Percentiles rank a stretch among this genome's conserved stretches.
Evolutionary conservation across 2,113 vertebrate species (phyloP).

Genomic region (Meleagris gallopavo): DNA sequence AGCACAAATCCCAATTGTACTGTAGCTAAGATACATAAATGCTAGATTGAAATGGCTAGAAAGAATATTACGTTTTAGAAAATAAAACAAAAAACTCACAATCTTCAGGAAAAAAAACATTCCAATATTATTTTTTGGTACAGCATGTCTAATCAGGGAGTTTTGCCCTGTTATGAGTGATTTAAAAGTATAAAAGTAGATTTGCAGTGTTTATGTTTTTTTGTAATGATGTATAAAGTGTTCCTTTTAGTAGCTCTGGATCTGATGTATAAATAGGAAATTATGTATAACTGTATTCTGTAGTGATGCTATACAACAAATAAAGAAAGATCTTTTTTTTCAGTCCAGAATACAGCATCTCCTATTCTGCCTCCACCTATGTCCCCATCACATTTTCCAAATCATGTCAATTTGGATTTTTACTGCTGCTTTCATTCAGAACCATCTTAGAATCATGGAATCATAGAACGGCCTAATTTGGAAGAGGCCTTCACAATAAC

Average conservation of each 20-base stretch:
- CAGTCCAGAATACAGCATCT: not conserved
- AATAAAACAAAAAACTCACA: not conserved
- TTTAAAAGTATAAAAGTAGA: not conserved
- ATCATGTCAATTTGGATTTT: not conserved
- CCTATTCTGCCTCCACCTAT: not conserved
- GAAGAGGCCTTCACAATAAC: no score
- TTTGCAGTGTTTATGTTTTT: not conserved
- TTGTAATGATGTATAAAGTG: not conserved
- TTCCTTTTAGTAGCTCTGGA: not conserved
- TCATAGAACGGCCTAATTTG: no score
- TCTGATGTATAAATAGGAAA: not conserved
- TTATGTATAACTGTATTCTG: not conserved
- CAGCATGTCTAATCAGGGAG: not conserved
- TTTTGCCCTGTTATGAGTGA: not conserved
- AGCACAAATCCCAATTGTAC: constrained; percentile 6
- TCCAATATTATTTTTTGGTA: not conserved
- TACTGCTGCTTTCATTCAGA: not conserved
- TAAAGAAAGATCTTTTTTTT: not conserved
- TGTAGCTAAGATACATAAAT: not conserved
- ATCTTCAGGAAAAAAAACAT: not conserved
- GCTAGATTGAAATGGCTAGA: not conserved
- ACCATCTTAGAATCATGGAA: not conserved
- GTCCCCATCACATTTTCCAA: not conserved
- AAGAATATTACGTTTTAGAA: not conserved
- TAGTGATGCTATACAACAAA: not conserved